phyloP scores from a whole-genome alignment of 2,888 invertebrate species.

The Tribolium freemani region DNA sequence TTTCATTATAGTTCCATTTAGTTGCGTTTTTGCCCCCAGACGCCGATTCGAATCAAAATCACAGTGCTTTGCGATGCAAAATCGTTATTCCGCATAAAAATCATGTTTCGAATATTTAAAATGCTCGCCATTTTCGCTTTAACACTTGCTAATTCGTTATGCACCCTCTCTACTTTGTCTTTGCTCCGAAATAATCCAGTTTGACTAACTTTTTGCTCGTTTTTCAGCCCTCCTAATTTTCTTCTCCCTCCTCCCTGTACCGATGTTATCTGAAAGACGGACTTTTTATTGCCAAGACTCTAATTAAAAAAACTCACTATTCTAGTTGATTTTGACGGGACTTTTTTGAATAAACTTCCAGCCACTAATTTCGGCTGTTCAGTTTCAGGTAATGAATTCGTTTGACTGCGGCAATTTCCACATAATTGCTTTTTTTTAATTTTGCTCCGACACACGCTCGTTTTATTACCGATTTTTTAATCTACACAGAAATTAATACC shows the following conservation, averaged over 20 bases:
- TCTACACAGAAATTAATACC: background rate
- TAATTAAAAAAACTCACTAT: conserved; percentile 60
- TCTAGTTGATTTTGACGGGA: conserved; percentile 52
- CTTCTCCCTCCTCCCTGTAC: conserved; percentile 57
- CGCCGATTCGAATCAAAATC: background rate
- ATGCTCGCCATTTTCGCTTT: conserved; percentile 54
- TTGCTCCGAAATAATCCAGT: conserved; percentile 61
- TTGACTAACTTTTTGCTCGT: conserved; percentile 59
- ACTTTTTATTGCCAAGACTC: conserved; percentile 59
- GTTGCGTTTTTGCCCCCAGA: conserved; percentile 5
- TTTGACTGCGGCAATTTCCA: conserved; percentile 21
- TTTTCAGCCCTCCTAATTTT: conserved; percentile 61
- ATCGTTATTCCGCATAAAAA: conserved; percentile 44
- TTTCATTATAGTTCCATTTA: conserved; percentile 54
- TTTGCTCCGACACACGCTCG: background rate
- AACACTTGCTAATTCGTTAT: conserved; percentile 62
- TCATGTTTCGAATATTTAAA: conserved; percentile 54
- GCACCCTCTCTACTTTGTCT: conserved; percentile 59
- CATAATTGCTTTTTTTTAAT: conserved; percentile 22
- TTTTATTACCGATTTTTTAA: background rate
- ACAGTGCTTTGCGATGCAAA: background rate
- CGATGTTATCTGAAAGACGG: conserved; percentile 60
- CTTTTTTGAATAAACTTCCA: conserved; percentile 7
- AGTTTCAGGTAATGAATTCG: conserved; percentile 39
- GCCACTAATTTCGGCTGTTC: conserved; percentile 26